These are phyloP conservation scores for Nephrotoma flavescens DNA, from an alignment of 2,888 invertebrate genomes.

Conservation along the genomic window DNA sequence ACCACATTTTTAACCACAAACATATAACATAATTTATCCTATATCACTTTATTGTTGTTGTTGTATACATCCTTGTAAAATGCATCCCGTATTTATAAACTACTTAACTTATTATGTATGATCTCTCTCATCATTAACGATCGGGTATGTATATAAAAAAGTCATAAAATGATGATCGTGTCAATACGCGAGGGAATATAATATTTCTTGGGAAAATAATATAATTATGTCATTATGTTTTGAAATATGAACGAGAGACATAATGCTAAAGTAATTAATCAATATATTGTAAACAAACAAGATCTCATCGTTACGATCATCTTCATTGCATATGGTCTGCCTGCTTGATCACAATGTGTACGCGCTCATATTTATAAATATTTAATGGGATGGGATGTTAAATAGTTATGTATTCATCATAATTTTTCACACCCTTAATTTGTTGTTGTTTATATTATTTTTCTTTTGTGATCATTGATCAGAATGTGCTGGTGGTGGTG, in stretches of 20 bases:
- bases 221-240: neutral
- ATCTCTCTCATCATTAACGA: neutral
- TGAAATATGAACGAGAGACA: neutral
- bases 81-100: neutral
- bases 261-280: neutral
- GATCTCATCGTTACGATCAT: neutral
- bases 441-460: neutral
- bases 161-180: neutral
- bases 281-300: neutral
- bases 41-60: neutral
- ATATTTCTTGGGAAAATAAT: neutral
- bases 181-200: neutral
- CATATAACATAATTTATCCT: too few species aligned
- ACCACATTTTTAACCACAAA: neutral
- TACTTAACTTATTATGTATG: neutral
- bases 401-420: neutral
- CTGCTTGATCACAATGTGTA: neutral
- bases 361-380: too few species aligned
- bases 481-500: neutral
- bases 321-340: neutral
- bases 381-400: neutral
- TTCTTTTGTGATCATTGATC: neutral
- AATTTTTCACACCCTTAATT: neutral
- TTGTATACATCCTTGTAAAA: neutral
- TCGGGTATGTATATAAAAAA: neutral